Conservation (phyloP, 1,140 invertebrate species). For the Branchinecta lynchi region DNA sequence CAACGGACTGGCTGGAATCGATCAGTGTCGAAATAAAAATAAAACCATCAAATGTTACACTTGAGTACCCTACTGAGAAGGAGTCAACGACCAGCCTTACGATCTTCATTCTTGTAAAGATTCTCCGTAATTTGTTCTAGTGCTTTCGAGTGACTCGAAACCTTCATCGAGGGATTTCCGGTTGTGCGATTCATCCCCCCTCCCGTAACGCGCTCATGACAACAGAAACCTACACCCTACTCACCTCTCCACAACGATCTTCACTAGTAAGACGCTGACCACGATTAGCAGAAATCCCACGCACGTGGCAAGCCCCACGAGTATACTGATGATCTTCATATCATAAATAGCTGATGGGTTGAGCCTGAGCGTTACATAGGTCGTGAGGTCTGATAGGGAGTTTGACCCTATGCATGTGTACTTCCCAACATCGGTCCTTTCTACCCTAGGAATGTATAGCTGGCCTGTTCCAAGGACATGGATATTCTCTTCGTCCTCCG, state of each 20-base stretch:
- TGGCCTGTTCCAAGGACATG: conserved; percentile 47
- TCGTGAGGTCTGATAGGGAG: conserved; percentile 55
- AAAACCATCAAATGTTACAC: no score
- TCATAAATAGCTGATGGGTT: conserved; percentile 62
- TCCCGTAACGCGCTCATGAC: no score
- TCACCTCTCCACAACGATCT: conserved; percentile 52
- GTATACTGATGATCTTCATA: conserved; percentile 63
- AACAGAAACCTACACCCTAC: conserved; percentile 25
- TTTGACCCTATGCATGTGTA: conserved; percentile 76
- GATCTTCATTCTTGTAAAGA: no score
- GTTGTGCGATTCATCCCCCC: no score
- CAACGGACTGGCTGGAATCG: no score
- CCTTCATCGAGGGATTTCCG: no score
- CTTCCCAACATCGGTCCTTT: conserved; percentile 61
- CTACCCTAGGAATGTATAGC: conserved; percentile 44
- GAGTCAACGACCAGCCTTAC: no score
- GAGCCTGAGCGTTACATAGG: conserved; percentile 52
- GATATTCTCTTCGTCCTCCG: not conserved
- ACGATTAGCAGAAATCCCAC: conserved; percentile 59
- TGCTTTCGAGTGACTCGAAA: no score
- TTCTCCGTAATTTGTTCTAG: no score
- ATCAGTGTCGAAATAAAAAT: no score
- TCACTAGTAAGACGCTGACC: conserved; percentile 54
- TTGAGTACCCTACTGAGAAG: no score
- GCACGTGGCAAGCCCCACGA: conserved; percentile 61